Conservation (phyloP, 2,888 invertebrate genomes). For the Hyalella azteca region DNA sequence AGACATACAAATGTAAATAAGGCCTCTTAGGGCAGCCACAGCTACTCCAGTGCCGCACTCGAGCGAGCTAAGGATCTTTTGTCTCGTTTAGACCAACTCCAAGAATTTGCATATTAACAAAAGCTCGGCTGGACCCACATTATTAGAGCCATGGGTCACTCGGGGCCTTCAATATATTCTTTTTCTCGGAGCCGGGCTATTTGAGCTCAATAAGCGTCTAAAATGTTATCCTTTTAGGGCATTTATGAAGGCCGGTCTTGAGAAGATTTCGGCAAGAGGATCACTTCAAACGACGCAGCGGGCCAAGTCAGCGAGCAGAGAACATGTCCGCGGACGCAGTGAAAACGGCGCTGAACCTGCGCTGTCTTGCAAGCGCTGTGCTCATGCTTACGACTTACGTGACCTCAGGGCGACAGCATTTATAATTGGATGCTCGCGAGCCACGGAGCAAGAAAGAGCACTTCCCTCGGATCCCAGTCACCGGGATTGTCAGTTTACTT, state of each 20-base stretch:
- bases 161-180: conserved; percentile 13
- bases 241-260: neutral
- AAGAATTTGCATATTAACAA: conserved; percentile 31
- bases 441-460: too few relatives aligned
- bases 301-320: neutral
- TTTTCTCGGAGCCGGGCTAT: neutral
- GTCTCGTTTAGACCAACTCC: neutral
- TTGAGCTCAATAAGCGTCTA: conserved; percentile 16
- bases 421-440: neutral
- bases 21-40: neutral
- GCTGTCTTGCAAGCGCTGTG: neutral
- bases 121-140: conserved; percentile 3
- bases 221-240: conserved; percentile 5
- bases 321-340: neutral
- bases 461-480: too few relatives aligned
- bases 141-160: conserved; percentile 11
- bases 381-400: neutral
- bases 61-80: conserved; percentile 1
- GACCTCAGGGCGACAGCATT: neutral
- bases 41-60: neutral
- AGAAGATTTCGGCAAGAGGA: neutral
- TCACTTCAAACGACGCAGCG: neutral
- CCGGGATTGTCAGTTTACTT: too few relatives aligned
- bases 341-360: neutral
- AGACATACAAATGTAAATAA: conserved; percentile 36